Percentiles rank a stretch among this genome's conserved stretches.
Conservation (phyloP, 2,888 invertebrate genomes). For the Drosophila dives region DNA sequence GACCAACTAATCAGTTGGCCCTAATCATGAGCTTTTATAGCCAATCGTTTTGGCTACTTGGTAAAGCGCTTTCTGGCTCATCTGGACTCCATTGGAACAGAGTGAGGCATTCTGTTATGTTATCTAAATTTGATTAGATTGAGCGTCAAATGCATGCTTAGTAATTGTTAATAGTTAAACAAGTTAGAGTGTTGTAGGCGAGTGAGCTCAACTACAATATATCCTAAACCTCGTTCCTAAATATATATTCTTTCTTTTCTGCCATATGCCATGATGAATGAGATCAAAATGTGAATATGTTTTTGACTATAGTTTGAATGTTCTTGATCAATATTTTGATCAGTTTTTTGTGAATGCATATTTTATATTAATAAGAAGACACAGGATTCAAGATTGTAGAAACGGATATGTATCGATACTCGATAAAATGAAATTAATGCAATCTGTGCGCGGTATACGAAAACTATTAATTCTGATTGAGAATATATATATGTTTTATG, state of each 20-base stretch:
- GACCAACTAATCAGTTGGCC: conserved; percentile 37
- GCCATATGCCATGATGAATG: background rate
- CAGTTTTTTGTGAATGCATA: background rate
- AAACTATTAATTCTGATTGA: background rate
- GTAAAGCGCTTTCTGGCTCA: conserved; percentile 24
- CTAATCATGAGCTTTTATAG: conserved; percentile 53
- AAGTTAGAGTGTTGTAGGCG: conserved; percentile 1
- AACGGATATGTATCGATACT: background rate
- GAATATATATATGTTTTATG: background rate
- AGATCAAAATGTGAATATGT: background rate
- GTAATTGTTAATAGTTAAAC: conserved; percentile 20
- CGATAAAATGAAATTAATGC: background rate
- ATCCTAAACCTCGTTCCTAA: background rate
- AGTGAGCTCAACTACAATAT: background rate
- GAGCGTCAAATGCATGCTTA: conserved; percentile 15
- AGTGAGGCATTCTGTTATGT: background rate
- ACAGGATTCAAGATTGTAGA: background rate
- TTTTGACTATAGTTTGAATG: background rate
- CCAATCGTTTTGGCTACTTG: conserved; percentile 42
- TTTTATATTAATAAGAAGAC: background rate
- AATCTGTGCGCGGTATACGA: background rate
- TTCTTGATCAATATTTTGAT: background rate
- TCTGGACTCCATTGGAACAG: background rate
- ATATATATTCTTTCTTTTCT: background rate
- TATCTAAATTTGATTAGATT: conserved; percentile 38